A percentile compares a stretch with the other conserved stretches of the same genome.
These are phyloP conservation scores for Eucera pruinosa DNA, from an alignment of 2,888 invertebrate species.

Conservation along the genomic window DNA sequence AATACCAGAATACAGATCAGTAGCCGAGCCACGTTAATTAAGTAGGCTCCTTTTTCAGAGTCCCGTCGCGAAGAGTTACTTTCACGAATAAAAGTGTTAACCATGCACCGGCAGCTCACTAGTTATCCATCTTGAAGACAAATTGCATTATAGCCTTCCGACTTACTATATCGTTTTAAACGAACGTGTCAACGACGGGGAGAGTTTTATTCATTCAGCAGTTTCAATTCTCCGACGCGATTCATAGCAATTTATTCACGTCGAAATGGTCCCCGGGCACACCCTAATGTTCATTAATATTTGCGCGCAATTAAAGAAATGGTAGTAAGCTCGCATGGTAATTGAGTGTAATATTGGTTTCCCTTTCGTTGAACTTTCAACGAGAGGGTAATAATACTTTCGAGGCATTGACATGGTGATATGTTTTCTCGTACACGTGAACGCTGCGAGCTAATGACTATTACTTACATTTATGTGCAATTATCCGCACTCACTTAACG, in stretches of 20 bases:
- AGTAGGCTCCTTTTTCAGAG: conserved; percentile 28
- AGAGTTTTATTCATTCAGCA: neutral
- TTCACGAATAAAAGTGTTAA: conserved; percentile 42
- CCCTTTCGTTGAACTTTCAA: conserved; percentile 41
- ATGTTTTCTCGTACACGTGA: conserved; percentile 15
- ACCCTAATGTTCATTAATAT: conserved; percentile 31
- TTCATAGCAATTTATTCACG: conserved; percentile 11
- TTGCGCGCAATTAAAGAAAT: conserved; percentile 31
- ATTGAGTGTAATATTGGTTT: conserved; percentile 22
- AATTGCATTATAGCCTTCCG: conserved; percentile 37
- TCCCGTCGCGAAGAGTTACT: conserved; percentile 2
- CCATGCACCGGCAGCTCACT: neutral
- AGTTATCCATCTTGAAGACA: conserved; percentile 46
- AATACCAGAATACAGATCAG: neutral
- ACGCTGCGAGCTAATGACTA: conserved; percentile 24
- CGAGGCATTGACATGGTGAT: conserved; percentile 20
- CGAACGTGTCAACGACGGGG: conserved; percentile 4
- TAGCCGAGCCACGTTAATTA: conserved; percentile 35
- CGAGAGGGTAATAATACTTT: conserved; percentile 18
- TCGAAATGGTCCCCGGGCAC: neutral
- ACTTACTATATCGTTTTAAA: conserved; percentile 38
- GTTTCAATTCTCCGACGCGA: conserved; percentile 4
- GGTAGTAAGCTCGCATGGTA: conserved; percentile 10
- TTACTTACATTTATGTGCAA: conserved; percentile 37
- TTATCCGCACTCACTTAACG: conserved; percentile 36